Evolutionary conservation across 2,113 vertebrate species (phyloP), one percentile per base, ranked within the genome.

Genomic region (Argyrosomus japonicus): DNA sequence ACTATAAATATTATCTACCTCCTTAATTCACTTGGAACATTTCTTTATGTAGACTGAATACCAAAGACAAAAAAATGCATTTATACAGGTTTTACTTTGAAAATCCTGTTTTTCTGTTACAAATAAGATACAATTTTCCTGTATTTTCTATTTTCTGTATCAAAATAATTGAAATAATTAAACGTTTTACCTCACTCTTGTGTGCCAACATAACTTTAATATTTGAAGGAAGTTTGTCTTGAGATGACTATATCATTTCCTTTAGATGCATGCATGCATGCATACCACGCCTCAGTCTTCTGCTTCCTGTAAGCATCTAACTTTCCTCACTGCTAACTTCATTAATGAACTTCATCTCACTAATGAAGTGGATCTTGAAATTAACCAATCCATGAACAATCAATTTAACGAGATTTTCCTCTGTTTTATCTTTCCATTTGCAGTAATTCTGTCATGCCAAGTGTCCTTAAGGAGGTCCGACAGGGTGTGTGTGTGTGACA

Each of bases 401-500:
- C 40, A 60, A 19, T 82, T 68, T 56, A 78, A 83, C 74, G 67
- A 68, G 19, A 73, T 83, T 77, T 77, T 60, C 64, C 67, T 70
- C 60, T 82, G 18, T 69, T 68, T 72, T 65, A 18, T 86, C 77
- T 88, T 82, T 89, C 43, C 27, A 54, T 91, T 91, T 90, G 70
- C 93, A 95, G 95, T 95, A 91, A 95, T 90, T 75, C 80, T 48
- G 18, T 91, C 80, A 81, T 83, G 75, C 68, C 81, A 88, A 86
- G 88, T 79, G 82, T 87, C 86, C 87, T 82, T 89, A 81, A 51
- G 82, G 79, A 91, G 77, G 64, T 76, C 79, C 77, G 2, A 57
- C 82, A 84, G 74, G 63, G 81, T 61, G 83, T 82, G 54, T 83
- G 77, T 53, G 32, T 36, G 32, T 36, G 68, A 75, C 68, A 73